Percentiles rank a stretch among this genome's conserved stretches.
Evolutionary conservation across 2,888 invertebrate species (phyloP).

Genomic region (Drosophila borborema): DNA sequence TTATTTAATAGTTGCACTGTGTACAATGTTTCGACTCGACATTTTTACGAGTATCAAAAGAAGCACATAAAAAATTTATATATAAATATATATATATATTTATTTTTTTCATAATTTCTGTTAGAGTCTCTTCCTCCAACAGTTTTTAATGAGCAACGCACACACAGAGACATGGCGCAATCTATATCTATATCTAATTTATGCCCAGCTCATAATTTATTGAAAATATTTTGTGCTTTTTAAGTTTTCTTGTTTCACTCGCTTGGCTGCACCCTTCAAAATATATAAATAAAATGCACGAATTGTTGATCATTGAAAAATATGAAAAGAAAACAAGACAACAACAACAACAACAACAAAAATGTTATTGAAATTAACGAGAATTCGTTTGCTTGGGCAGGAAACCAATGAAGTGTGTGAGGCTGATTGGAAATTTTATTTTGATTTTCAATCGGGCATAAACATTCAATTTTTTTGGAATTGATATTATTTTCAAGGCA

Average conservation of each 20-base stretch:
- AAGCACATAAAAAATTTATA: constrained; percentile 29
- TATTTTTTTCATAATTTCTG: constrained; percentile 1
- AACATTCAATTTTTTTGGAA: constrained; percentile 7
- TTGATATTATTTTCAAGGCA: constrained; percentile 19
- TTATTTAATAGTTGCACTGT: constrained; percentile 71
- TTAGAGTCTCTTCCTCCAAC: constrained; percentile 24
- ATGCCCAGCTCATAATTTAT: constrained; percentile 63
- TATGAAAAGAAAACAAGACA: constrained; percentile 13
- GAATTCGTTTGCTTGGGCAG: constrained; percentile 30
- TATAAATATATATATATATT: not conserved
- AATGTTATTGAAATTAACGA: constrained; percentile 52
- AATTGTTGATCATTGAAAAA: constrained; percentile 39
- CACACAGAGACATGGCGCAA: constrained; percentile 40
- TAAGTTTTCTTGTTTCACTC: constrained; percentile 8
- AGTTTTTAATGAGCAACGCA: constrained; percentile 47
- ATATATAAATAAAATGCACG: constrained; percentile 45
- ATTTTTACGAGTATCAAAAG: constrained; percentile 48
- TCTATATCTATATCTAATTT: constrained; percentile 57
- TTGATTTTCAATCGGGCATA: constrained; percentile 15
- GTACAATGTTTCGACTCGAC: constrained; percentile 45
- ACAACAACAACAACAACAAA: constrained; percentile 5
- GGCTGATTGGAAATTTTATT: constrained; percentile 17
- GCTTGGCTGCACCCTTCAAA: constrained; percentile 35
- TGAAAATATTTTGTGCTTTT: constrained; percentile 42
- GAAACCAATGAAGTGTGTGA: constrained; percentile 37